These are phyloP conservation scores for Coluber constrictor DNA, from an alignment of 2,797 vertebrate species.

Conservation along the genomic window DNA sequence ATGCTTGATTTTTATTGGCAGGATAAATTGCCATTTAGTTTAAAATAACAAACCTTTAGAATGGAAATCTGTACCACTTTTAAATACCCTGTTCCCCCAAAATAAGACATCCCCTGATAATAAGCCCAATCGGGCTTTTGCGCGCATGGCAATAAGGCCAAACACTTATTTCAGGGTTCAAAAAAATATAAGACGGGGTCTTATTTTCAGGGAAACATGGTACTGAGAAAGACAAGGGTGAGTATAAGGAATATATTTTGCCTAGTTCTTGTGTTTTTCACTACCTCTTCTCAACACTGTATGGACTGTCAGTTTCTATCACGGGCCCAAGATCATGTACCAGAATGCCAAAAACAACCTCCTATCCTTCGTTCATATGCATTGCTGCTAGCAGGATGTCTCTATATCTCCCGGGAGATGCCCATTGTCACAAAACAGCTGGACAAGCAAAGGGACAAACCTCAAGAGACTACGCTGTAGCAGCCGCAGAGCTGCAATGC, in stretches of 20 bases:
- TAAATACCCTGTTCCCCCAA: background rate
- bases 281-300: background rate
- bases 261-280: background rate
- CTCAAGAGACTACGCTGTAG: constrained; percentile 48
- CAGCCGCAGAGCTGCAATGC: constrained; percentile 51
- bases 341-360: background rate
- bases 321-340: background rate
- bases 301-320: background rate
- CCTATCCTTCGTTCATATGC: constrained; percentile 15
- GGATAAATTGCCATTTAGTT: background rate
- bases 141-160: too few relatives aligned
- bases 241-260: background rate
- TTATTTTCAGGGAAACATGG: too few relatives aligned
- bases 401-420: constrained; percentile 42
- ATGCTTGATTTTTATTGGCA: background rate
- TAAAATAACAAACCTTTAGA: background rate
- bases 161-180: too few relatives aligned
- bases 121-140: too few relatives aligned
- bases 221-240: background rate
- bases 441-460: constrained; percentile 49
- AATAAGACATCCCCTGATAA: too few relatives aligned
- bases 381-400: background rate
- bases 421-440: constrained; percentile 46
- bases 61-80: background rate
- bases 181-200: too few relatives aligned